Conservation (phyloP, 2,797 vertebrate species). For the Lycodopsis pacificus region DNA sequence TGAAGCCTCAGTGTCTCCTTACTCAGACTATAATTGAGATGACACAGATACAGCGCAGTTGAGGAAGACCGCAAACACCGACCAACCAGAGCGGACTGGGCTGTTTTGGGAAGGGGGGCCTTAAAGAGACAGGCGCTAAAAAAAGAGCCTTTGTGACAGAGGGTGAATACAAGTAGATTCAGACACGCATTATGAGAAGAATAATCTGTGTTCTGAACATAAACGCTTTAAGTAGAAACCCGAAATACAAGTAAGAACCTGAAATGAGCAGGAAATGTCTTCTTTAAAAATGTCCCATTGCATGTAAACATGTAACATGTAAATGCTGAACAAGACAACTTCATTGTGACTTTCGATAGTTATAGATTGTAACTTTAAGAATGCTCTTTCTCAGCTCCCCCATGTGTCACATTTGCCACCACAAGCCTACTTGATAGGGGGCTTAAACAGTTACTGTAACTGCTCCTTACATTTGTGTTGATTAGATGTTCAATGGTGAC, state of each 20-base stretch:
- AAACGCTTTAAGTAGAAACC: too few species aligned
- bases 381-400: not conserved
- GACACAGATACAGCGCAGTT: not conserved
- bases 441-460: not conserved
- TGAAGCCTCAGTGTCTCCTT: not conserved
- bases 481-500: slow-evolving; percentile 17
- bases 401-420: slow-evolving; percentile 6
- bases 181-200: too few species aligned
- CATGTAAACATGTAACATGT: not conserved
- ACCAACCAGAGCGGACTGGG: not conserved
- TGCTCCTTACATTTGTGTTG: slow-evolving; percentile 17
- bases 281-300: not conserved
- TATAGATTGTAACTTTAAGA: too few species aligned
- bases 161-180: too few species aligned
- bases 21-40: not conserved
- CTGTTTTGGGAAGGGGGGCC: not conserved
- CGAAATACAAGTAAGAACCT: too few species aligned
- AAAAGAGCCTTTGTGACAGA: not conserved
- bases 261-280: too few species aligned
- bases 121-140: not conserved
- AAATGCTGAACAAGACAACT: not conserved
- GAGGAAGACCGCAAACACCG: not conserved
- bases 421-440: not conserved
- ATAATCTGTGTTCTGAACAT: too few species aligned
- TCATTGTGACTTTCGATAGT: not conserved